A percentile compares a stretch with the other conserved stretches of the same genome.
phyloP scores from a whole-genome alignment of 2,797 vertebrate species.

The Sphaeramia orbicularis region DNA sequence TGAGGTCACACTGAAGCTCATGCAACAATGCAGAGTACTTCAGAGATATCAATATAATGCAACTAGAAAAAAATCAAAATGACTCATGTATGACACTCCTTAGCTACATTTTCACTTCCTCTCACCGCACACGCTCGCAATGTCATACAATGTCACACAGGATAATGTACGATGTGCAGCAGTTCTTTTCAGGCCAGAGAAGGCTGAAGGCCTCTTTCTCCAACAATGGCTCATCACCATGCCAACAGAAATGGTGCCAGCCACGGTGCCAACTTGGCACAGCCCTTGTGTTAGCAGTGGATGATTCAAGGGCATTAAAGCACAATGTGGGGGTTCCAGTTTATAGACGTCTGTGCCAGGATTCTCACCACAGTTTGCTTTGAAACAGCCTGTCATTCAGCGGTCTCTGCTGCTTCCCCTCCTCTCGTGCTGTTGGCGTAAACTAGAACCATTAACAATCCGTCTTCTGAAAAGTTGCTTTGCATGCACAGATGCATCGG shows the following conservation, averaged over 20 bases:
- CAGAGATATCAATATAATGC: not conserved
- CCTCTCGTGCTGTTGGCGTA: conserved; percentile 52
- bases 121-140: conserved; percentile 44
- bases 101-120: not conserved
- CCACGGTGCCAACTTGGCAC: conserved; percentile 75
- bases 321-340: conserved; percentile 57
- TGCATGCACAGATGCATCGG: conserved; percentile 60
- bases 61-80: conserved; percentile 1
- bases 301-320: conserved; percentile 81
- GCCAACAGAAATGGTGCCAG: conserved; percentile 73
- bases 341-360: conserved; percentile 55
- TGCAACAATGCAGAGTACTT: not conserved
- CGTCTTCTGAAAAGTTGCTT: conserved; percentile 51
- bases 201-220: conserved; percentile 60
- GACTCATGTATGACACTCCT: conserved; percentile 8
- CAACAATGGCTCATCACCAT: conserved; percentile 74
- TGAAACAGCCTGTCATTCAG: conserved; percentile 67
- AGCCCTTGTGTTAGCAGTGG: conserved; percentile 62
- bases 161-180: conserved; percentile 49
- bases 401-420: conserved; percentile 57
- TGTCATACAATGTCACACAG: conserved; percentile 69
- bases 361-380: conserved; percentile 62
- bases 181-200: conserved; percentile 54
- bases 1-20: no score
- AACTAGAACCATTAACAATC: conserved; percentile 42